A percentile compares a stretch with the other conserved stretches of the same genome.
phyloP scores from a whole-genome alignment of 2,797 vertebrate genomes.

The Melanotaenia nigrans region DNA sequence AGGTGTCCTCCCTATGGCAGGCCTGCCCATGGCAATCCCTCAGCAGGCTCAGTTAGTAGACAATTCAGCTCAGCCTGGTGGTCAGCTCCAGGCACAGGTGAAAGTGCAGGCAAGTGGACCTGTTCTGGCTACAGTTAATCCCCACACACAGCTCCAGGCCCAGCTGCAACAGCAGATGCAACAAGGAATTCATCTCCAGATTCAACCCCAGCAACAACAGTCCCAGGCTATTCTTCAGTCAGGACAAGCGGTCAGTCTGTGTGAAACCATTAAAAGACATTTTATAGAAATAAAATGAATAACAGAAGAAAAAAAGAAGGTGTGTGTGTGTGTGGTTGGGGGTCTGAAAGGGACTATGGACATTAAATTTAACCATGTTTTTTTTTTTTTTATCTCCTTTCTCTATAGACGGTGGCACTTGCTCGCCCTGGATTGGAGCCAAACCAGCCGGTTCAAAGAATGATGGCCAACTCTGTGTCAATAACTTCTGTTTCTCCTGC shows the following conservation, averaged over 20 bases:
- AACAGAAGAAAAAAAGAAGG: too few relatives aligned
- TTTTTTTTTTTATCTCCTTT: conserved; percentile 9
- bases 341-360: not conserved
- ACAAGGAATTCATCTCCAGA: conserved; percentile 84
- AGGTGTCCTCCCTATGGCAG: conserved; percentile 78
- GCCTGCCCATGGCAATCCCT: conserved; percentile 85
- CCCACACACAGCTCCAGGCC: conserved; percentile 82
- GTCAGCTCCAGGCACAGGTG: conserved; percentile 83
- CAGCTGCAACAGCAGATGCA: conserved; percentile 88
- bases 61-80: conserved; percentile 71
- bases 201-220: conserved; percentile 83
- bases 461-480: conserved; percentile 81
- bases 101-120: conserved; percentile 82
- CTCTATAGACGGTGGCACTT: conserved; percentile 85
- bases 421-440: conserved; percentile 84
- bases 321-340: too few relatives aligned
- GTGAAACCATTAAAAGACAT: not conserved
- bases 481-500: conserved; percentile 80
- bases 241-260: conserved; percentile 81
- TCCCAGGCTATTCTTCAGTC: conserved; percentile 82
- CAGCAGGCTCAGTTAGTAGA: conserved; percentile 88
- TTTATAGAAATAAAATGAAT: not conserved
- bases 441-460: conserved; percentile 84
- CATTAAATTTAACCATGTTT: not conserved
- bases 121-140: conserved; percentile 73